Percentiles rank a stretch among this genome's conserved stretches.
Conservation (phyloP, 2,797 vertebrate genomes). For the Parauchenoglanis punctatus region DNA sequence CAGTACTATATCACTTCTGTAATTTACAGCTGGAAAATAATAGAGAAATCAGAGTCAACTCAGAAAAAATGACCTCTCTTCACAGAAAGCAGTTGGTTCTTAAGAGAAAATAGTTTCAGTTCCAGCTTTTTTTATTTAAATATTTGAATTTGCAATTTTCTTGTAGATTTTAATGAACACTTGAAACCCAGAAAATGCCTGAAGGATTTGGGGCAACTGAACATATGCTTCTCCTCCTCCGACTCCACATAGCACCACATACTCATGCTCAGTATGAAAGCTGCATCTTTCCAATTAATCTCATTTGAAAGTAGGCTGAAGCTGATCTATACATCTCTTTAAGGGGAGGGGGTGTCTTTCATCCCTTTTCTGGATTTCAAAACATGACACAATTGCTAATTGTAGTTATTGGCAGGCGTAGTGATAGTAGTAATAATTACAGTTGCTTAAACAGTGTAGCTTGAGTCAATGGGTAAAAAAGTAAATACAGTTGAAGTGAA, state of each 20-base stretch:
- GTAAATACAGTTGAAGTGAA: not conserved
- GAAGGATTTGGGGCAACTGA: not conserved
- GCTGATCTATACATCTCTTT: not conserved
- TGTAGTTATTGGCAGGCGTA: not conserved
- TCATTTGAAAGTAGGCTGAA: not conserved
- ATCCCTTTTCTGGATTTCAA: not conserved
- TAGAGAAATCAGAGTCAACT: not conserved
- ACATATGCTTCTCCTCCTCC: not conserved
- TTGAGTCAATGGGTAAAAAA: not conserved
- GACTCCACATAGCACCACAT: not conserved
- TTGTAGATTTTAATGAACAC: not conserved
- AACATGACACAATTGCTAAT: not conserved
- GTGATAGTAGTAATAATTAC: not conserved
- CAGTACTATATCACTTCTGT: not conserved
- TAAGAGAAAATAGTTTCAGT: not conserved
- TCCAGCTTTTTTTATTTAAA: not conserved
- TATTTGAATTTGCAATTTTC: not conserved
- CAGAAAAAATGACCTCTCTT: not conserved
- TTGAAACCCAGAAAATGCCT: not conserved
- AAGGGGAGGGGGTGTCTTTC: not conserved
- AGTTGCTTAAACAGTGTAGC: not conserved
- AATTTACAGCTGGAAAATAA: not conserved
- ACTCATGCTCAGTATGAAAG: not conserved
- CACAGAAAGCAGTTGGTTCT: not conserved
- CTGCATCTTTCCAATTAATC: conserved; percentile 11